phyloP scores from a whole-genome alignment of 2,888 invertebrate species.

The Aspidiotus destructor region DNA sequence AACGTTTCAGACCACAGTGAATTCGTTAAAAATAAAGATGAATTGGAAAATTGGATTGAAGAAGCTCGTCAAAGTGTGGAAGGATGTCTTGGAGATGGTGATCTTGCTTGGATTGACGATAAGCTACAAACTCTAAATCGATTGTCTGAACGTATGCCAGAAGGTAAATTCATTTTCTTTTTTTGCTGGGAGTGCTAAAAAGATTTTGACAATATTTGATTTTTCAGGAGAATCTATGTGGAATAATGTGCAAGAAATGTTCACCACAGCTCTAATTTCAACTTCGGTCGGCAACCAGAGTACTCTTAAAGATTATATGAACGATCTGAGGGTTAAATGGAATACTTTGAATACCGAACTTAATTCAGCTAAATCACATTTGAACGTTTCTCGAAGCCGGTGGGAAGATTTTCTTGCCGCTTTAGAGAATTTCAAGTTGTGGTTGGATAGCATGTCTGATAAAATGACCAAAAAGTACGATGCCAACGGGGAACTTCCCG shows the following conservation, averaged over 20 bases:
- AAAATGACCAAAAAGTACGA: conserved; percentile 57
- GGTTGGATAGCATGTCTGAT: conserved; percentile 66
- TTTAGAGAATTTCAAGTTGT: conserved; percentile 62
- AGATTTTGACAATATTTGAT: conserved; percentile 1
- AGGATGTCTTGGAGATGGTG: conserved; percentile 72
- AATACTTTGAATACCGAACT: conserved; percentile 78
- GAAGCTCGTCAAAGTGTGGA: conserved; percentile 71
- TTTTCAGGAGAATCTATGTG: conserved; percentile 71
- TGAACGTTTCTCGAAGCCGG: conserved; percentile 69
- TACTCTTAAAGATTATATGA: conserved; percentile 62
- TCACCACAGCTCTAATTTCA: conserved; percentile 71
- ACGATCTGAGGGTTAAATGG: conserved; percentile 72
- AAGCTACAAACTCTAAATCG: conserved; percentile 65
- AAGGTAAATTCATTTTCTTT: conserved; percentile 46
- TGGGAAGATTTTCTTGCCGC: conserved; percentile 82
- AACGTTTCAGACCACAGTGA: conserved; percentile 84
- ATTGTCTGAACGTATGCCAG: conserved; percentile 60
- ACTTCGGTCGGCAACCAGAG: conserved; percentile 73
- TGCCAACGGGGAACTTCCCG: conserved; percentile 67
- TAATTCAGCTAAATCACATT: conserved; percentile 73
- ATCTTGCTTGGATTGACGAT: conserved; percentile 63
- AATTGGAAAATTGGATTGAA: conserved; percentile 73
- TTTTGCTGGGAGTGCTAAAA: neutral
- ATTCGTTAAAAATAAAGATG: conserved; percentile 74
- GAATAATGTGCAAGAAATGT: conserved; percentile 61